Evolutionary conservation across 2,113 vertebrate genomes (phyloP).

Genomic region (Lampris megalopsis): DNA sequence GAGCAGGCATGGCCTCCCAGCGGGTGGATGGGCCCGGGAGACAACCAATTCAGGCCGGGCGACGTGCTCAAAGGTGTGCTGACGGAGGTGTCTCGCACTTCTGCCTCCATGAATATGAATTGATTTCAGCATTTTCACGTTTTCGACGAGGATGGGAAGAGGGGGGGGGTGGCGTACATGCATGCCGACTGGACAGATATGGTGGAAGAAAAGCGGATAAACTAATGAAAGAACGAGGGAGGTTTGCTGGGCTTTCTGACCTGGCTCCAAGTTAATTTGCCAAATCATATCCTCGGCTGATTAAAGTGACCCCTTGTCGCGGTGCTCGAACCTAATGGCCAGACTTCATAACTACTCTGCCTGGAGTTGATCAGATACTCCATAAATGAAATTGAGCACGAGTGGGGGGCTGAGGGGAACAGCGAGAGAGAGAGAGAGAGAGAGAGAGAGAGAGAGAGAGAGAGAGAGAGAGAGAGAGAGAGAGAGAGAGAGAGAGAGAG

Average conservation of each 20-base stretch:
- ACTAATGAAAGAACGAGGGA: conserved; percentile 30
- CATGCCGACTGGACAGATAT: neutral
- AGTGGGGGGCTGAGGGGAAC: neutral
- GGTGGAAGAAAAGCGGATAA: conserved; percentile 8
- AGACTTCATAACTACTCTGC: conserved; percentile 50
- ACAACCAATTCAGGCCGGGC: neutral
- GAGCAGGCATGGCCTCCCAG: too few relatives aligned
- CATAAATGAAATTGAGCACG: conserved; percentile 13
- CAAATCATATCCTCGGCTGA: conserved; percentile 46
- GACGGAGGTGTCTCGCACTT: too few relatives aligned
- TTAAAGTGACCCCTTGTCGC: conserved; percentile 58
- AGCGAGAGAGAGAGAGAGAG: neutral
- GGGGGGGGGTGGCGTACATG: neutral
- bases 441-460: neutral
- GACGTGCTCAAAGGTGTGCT: too few relatives aligned
- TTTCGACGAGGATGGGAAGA: neutral
- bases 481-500: conserved; percentile 7
- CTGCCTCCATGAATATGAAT: neutral
- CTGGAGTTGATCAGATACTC: conserved; percentile 35
- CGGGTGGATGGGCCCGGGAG: neutral
- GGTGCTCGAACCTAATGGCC: conserved; percentile 6
- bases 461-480: neutral
- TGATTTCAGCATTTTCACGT: neutral
- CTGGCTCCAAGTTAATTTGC: conserved; percentile 50
- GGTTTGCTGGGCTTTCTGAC: conserved; percentile 27